A percentile compares a stretch with the other conserved stretches of the same genome.
Evolutionary conservation across 2,888 invertebrate genomes (phyloP).

Genomic region (Leptinotarsa peninsularis): DNA sequence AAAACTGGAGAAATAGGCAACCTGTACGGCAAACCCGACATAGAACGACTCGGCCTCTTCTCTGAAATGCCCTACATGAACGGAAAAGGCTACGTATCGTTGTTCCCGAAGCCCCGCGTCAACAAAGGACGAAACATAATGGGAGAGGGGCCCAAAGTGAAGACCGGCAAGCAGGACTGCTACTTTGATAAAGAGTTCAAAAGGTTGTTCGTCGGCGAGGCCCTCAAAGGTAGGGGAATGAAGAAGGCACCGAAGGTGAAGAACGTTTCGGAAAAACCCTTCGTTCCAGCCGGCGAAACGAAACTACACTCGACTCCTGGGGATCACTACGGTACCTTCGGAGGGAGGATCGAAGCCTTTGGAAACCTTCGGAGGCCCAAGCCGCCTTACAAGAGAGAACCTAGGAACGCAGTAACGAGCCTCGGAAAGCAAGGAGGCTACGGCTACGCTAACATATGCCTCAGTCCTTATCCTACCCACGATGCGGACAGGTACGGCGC

Average conservation of each 20-base stretch:
- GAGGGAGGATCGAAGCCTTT: constrained; percentile 59
- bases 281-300: constrained; percentile 59
- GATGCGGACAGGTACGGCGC: constrained; percentile 47
- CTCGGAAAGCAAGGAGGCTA: constrained; percentile 68
- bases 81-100: constrained; percentile 58
- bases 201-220: constrained; percentile 66
- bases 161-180: constrained; percentile 63
- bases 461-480: constrained; percentile 67
- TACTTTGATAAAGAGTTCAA: constrained; percentile 67
- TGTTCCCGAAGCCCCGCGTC: constrained; percentile 47
- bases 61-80: constrained; percentile 65
- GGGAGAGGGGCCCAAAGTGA: constrained; percentile 61
- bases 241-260: constrained; percentile 50
- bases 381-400: constrained; percentile 45
- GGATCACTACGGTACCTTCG: constrained; percentile 69
- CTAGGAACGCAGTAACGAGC: constrained; percentile 55
- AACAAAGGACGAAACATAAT: constrained; percentile 59
- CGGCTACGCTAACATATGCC: constrained; percentile 68
- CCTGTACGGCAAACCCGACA: constrained; percentile 61
- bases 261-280: constrained; percentile 53
- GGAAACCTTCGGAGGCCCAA: constrained; percentile 48
- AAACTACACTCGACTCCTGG: constrained; percentile 69
- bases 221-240: constrained; percentile 49
- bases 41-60: constrained; percentile 66
- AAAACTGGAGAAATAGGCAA: constrained; percentile 37